Evolutionary conservation across 2,113 vertebrate species (phyloP).

Genomic region (Ailuropoda melanoleuca): DNA sequence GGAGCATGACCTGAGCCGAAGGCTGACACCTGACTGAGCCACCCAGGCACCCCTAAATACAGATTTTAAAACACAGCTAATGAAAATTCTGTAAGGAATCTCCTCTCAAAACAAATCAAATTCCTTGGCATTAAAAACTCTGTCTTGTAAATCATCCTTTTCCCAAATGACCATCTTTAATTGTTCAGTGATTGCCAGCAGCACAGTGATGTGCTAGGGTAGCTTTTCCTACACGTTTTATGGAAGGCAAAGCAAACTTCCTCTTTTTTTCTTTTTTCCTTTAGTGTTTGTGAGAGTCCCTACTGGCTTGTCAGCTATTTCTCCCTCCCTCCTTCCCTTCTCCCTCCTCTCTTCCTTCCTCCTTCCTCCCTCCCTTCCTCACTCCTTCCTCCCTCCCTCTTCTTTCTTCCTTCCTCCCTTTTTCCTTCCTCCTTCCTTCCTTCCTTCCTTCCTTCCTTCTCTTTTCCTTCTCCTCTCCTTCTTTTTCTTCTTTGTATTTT

Average conservation of each 20-base stretch:
- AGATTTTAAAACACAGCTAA: background rate
- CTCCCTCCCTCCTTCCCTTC: background rate
- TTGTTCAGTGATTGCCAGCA: background rate
- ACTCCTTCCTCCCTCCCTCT: fast-evolving
- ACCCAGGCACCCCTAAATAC: no score
- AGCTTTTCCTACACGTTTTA: background rate
- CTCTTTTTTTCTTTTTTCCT: no score
- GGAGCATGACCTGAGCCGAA: no score
- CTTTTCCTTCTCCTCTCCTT: background rate
- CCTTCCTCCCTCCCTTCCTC: background rate
- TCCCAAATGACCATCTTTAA: background rate
- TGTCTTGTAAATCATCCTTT: background rate
- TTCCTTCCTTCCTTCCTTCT: background rate
- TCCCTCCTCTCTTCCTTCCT: fast-evolving
- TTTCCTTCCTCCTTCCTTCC: no score
- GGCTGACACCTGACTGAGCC: no score
- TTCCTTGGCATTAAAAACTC: background rate
- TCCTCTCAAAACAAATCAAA: background rate
- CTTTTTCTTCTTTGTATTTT: background rate
- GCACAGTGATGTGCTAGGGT: background rate
- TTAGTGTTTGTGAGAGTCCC: background rate
- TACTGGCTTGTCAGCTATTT: background rate
- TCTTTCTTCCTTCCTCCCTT: no score
- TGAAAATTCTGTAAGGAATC: background rate
- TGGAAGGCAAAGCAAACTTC: background rate